Evolutionary conservation across 2,113 vertebrate genomes (phyloP).

Genomic region (Taurulus bubalis): DNA sequence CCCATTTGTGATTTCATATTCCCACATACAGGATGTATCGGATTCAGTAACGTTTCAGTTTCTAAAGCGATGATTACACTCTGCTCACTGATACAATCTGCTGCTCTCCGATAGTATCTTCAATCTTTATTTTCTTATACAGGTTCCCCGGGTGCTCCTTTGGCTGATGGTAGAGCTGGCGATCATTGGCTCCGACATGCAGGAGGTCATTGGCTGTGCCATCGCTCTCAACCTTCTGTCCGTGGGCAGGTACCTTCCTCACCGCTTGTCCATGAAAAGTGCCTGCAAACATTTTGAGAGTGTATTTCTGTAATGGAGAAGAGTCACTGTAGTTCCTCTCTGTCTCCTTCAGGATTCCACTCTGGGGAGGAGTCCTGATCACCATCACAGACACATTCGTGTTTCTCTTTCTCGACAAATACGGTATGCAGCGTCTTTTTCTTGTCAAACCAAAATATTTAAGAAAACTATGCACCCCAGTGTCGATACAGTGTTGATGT

Average conservation of each 20-base stretch:
- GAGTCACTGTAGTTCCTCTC: neutral
- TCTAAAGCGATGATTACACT: neutral
- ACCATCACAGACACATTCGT: slow-evolving; percentile 96
- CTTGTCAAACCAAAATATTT: neutral
- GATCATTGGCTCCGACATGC: slow-evolving; percentile 98
- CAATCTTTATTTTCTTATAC: neutral
- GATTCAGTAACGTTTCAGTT: neutral
- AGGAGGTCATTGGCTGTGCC: slow-evolving; percentile 97
- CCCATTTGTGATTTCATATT: neutral
- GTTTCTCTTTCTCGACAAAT: slow-evolving; percentile 97
- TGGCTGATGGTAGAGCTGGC: slow-evolving; percentile 97
- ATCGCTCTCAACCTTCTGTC: slow-evolving; percentile 96
- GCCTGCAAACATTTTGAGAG: neutral
- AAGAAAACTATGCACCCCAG: neutral
- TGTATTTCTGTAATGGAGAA: neutral
- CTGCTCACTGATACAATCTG: neutral
- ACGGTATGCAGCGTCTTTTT: slow-evolving; percentile 81
- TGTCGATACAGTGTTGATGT: slow-evolving; percentile 26
- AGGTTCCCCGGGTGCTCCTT: slow-evolving; percentile 92
- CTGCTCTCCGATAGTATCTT: neutral
- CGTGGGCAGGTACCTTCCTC: slow-evolving; percentile 83
- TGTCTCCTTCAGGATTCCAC: slow-evolving; percentile 86
- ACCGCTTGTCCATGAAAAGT: neutral
- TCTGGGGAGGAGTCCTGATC: slow-evolving; percentile 97
- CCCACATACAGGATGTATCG: neutral